A percentile compares a stretch with the other conserved stretches of the same genome.
Evolutionary conservation across 2,113 vertebrate genomes (phyloP).

Genomic region (Nymphicus hollandicus): DNA sequence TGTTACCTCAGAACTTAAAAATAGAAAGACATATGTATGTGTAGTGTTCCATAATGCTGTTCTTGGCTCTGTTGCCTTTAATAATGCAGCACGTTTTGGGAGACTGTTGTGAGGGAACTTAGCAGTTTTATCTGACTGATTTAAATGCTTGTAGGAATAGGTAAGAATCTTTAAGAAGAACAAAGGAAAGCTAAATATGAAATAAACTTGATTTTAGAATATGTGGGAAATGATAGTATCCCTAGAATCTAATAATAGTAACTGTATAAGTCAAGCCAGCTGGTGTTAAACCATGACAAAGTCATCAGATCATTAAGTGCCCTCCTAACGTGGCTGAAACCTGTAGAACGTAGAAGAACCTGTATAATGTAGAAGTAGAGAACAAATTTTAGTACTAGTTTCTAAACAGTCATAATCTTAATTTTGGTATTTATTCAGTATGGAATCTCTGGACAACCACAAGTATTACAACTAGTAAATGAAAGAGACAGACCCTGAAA

Average conservation of each 20-base stretch:
- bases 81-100: rapidly evolving
- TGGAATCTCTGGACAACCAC: neutral
- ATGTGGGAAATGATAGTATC: neutral
- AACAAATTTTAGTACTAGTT: neutral
- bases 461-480: neutral
- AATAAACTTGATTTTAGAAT: neutral
- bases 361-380: neutral
- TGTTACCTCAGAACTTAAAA: neutral
- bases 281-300: neutral
- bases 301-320: neutral
- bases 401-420: neutral
- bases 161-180: neutral
- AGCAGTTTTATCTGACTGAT: neutral
- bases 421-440: neutral
- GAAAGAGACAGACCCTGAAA: neutral
- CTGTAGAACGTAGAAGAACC: too few species aligned
- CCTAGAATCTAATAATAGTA: neutral
- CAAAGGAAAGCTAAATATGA: neutral
- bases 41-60: neutral
- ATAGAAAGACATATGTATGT: neutral
- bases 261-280: neutral
- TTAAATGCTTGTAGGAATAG: neutral
- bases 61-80: neutral
- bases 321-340: rapidly evolving
- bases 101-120: neutral